Evolutionary conservation across 2,797 vertebrate species (phyloP), one percentile per base, ranked within the genome.

Genomic region (Scolopax bukidnonensis): DNA sequence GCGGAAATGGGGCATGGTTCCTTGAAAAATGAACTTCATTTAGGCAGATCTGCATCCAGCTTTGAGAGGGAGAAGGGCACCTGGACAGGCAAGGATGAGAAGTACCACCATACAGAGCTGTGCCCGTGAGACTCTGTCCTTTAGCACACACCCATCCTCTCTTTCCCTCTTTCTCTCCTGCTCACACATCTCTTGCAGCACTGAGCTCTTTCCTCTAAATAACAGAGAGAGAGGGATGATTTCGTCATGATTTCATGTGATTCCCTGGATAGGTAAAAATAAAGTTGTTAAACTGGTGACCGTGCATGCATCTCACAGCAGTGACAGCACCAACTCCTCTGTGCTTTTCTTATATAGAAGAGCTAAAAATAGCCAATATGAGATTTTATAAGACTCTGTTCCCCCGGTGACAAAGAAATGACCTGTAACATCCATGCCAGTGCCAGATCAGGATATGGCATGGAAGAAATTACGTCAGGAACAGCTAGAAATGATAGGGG

Each of bases 281-380:
- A 93, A 96, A 95, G 70, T 74, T 94, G 92, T 90, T 94, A 95
- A 95, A 69, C 84, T 74, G 84, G 94, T 92, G 90, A 94, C 87
- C 63, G 33, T 88, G 85, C 74, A 64, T 74, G 68, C 88, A 94
- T 87, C 57, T 91, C 67, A 84, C 57, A 84, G 68, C 93, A 89
- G 24, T 63, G 64, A 89, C 93, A 96, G 82, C 59, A 89, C 33
- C 43, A 79, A 51, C 57, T 91, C 71, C 70, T 84, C 90, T 91
- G 65, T 87, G 76, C 33, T 84, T 92, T 93, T 86, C 76, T 82
- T 84, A 57, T 36, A 45, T 27, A 94, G 76, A 65, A 84, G 33
- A 93, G 19, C 54, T 92, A 83, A 93, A 96, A 93, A 90, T 70
- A 96, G 41, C 13, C n/a, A 63, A 33, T 16, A 51, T 28, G 32